These are phyloP conservation scores for Platyscapa corneri DNA, from an alignment of 1,140 invertebrate genomes.

Conservation along the genomic window DNA sequence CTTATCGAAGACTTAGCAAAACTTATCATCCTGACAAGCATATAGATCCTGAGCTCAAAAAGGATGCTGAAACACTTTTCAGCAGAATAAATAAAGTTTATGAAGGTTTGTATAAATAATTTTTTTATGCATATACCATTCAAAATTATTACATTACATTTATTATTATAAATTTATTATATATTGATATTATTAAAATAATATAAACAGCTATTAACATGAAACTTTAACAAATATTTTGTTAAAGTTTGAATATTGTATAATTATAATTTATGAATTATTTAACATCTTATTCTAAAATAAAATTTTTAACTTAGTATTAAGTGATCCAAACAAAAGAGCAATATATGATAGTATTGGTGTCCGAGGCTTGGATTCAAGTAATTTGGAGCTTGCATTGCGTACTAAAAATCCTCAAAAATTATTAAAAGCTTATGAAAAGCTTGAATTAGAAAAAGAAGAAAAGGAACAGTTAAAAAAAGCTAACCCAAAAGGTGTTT, in stretches of 20 bases:
- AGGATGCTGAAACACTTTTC: constrained; percentile 92
- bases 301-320: constrained; percentile 75
- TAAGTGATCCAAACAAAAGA: constrained; percentile 85
- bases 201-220: too few species aligned
- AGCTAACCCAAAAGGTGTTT: constrained; percentile 92
- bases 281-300: background rate
- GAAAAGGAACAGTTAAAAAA: constrained; percentile 88
- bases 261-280: too few species aligned
- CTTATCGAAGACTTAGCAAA: constrained; percentile 90
- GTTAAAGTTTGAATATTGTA: too few species aligned
- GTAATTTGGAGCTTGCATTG: constrained; percentile 94
- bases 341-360: constrained; percentile 89
- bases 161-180: too few species aligned
- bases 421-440: constrained; percentile 95
- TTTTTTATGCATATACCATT: background rate
- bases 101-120: constrained; percentile 80
- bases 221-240: too few species aligned
- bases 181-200: too few species aligned
- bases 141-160: background rate
- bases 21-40: constrained; percentile 98
- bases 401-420: constrained; percentile 92
- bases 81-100: constrained; percentile 94
- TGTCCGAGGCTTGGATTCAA: constrained; percentile 87
- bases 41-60: constrained; percentile 83
- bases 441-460: constrained; percentile 85